phyloP scores from a whole-genome alignment of 2,888 invertebrate species.

The Camptogramma bilineatum region DNA sequence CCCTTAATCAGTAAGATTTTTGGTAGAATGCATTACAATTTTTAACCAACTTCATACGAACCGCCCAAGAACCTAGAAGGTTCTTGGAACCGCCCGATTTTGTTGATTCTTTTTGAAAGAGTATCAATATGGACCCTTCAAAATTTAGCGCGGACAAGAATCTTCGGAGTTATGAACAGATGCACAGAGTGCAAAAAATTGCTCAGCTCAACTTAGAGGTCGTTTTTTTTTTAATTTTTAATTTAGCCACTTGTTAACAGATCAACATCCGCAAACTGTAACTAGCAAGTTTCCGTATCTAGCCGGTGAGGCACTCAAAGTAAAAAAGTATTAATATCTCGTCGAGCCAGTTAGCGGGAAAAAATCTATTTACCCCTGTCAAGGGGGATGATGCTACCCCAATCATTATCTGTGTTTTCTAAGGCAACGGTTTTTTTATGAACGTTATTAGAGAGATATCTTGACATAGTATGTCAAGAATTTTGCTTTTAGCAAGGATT shows the following conservation, averaged over 20 bases:
- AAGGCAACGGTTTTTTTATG: background rate
- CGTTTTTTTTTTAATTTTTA: too few relatives aligned
- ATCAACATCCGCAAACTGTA: background rate
- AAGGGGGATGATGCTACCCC: conserved; percentile 46
- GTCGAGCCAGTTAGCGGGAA: conserved; percentile 35
- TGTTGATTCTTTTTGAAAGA: too few relatives aligned
- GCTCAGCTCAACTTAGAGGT: too few relatives aligned
- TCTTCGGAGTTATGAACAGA: too few relatives aligned
- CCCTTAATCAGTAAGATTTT: too few relatives aligned
- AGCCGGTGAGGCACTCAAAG: conserved; percentile 8
- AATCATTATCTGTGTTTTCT: conserved; percentile 41
- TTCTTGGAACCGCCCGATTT: too few relatives aligned
- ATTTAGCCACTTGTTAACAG: background rate
- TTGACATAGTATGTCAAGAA: background rate
- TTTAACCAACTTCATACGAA: too few relatives aligned
- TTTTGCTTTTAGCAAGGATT: background rate
- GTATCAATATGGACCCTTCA: too few relatives aligned
- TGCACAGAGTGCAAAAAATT: too few relatives aligned
- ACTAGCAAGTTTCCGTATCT: conserved; percentile 7
- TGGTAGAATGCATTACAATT: too few relatives aligned
- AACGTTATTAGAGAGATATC: background rate
- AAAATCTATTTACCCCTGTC: conserved; percentile 49
- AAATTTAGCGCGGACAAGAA: too few relatives aligned
- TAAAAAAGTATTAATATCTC: conserved; percentile 43
- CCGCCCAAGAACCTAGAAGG: too few relatives aligned